A percentile compares a stretch with the other conserved stretches of the same genome.
phyloP scores from a whole-genome alignment of 2,888 invertebrate species.

The Gymnocheta viridis region DNA sequence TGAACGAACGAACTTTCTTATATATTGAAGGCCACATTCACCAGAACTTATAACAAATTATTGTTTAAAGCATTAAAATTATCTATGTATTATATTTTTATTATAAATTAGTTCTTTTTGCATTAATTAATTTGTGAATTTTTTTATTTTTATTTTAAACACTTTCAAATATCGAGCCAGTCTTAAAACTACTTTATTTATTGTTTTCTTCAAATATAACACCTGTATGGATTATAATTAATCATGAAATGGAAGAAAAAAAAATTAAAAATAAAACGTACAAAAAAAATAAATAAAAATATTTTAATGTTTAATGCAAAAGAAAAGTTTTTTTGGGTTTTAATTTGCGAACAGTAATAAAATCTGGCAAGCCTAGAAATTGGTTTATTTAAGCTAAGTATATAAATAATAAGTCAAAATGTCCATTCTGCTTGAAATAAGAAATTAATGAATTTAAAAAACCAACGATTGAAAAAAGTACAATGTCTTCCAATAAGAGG shows the following conservation, averaged over 20 bases:
- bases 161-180: slow-evolving; percentile 28
- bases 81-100: slow-evolving; percentile 36
- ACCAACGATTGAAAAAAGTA: no score
- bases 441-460: no score
- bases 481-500: no score
- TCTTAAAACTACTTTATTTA: slow-evolving; percentile 9
- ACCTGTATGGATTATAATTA: slow-evolving; percentile 30
- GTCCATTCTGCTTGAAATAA: no score
- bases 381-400: no score
- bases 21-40: slow-evolving; percentile 1
- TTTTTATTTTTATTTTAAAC: slow-evolving; percentile 25
- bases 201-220: neutral
- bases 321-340: neutral
- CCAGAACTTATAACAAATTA: neutral
- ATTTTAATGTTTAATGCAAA: slow-evolving; percentile 65
- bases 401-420: no score
- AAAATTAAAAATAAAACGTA: neutral
- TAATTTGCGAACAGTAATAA: neutral
- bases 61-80: slow-evolving; percentile 29
- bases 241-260: slow-evolving; percentile 1
- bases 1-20: neutral
- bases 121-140: neutral
- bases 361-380: neutral
- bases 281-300: slow-evolving; percentile 35
- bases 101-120: slow-evolving; percentile 18